Evolutionary conservation across 2,888 invertebrate species (phyloP).

Genomic region (Chromoteleia sp.): DNA sequence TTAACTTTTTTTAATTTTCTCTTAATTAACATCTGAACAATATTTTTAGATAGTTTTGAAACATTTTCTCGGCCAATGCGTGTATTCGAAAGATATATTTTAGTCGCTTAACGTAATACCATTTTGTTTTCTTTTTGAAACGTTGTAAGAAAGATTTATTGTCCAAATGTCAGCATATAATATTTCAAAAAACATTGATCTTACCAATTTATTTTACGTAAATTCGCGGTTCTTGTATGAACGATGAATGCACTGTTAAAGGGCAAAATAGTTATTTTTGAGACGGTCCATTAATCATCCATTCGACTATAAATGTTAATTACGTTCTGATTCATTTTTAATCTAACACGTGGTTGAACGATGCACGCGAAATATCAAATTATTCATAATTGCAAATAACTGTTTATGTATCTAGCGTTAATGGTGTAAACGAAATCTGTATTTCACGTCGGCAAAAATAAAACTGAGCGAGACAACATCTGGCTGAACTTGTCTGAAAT

Average conservation of each 20-base stretch:
- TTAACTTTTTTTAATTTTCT: too few species aligned
- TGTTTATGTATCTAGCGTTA: not conserved
- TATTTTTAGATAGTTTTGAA: too few species aligned
- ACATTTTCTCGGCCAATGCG: too few species aligned
- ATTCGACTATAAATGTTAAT: not conserved
- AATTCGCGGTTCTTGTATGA: not conserved
- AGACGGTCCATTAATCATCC: not conserved
- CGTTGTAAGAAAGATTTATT: conserved; percentile 2
- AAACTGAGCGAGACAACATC: conserved; percentile 8
- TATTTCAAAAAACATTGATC: conserved; percentile 2
- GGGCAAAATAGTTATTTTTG: not conserved
- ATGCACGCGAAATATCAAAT: not conserved
- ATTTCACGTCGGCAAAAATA: conserved; percentile 15
- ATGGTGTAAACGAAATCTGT: not conserved
- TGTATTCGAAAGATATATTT: too few species aligned
- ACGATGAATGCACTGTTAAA: not conserved
- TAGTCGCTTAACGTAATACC: not conserved
- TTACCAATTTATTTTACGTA: not conserved
- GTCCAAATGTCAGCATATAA: not conserved
- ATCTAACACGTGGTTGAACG: not conserved
- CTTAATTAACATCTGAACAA: not conserved
- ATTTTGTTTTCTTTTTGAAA: conserved; percentile 3
- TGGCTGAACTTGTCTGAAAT: not conserved
- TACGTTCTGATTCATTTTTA: not conserved
- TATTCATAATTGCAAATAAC: not conserved